Percentiles rank a stretch among this genome's conserved stretches.
These are phyloP conservation scores for Alectura lathami DNA, from an alignment of 2,113 vertebrate species.

Conservation along the genomic window DNA sequence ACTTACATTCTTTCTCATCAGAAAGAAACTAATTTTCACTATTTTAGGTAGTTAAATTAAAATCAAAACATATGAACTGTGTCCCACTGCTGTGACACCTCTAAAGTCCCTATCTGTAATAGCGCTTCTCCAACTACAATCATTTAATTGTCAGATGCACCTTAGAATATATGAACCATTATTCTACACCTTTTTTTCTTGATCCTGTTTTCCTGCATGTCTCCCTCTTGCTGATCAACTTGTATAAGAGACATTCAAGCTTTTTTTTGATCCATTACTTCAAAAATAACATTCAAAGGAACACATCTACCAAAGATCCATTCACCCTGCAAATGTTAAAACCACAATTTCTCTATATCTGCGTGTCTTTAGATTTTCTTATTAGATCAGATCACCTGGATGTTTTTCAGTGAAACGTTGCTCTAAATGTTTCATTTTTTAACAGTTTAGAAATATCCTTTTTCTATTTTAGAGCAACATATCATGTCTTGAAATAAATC, in stretches of 20 bases:
- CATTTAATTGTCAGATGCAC: not conserved
- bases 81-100: not conserved
- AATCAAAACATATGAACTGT: not conserved
- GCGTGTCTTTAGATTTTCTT: not conserved
- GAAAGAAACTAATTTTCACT: not conserved
- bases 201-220: not conserved
- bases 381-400: not conserved
- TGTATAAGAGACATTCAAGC: not conserved
- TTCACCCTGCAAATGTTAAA: not conserved
- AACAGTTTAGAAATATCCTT: not conserved
- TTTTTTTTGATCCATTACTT: not conserved
- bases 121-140: not conserved
- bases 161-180: not conserved
- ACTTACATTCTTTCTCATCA: not conserved
- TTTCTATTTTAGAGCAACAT: constrained; percentile 3
- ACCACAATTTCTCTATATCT: not conserved
- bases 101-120: fast-evolving
- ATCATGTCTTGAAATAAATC: not conserved
- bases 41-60: not conserved
- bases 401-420: not conserved
- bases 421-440: not conserved
- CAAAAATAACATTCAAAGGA: not conserved
- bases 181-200: not conserved
- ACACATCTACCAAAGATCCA: not conserved
- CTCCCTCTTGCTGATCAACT: not conserved